A percentile compares a stretch with the other conserved stretches of the same genome.
Evolutionary conservation across 1,140 invertebrate genomes (phyloP).

Genomic region (Drosophila parvula): DNA sequence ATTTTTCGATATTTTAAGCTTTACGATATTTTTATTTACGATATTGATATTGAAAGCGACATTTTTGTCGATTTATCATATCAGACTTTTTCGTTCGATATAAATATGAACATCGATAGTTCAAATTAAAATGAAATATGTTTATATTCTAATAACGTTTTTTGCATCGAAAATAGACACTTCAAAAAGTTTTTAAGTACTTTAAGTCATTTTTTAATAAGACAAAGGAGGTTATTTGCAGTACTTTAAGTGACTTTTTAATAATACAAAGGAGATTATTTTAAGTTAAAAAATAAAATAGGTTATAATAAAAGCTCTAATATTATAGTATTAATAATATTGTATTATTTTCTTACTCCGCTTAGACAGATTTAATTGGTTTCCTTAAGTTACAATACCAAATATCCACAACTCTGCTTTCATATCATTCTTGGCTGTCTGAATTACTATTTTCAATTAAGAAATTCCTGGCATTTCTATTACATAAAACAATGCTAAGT

Average conservation of each 20-base stretch:
- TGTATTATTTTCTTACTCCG: background rate
- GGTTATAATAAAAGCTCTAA: too few relatives aligned
- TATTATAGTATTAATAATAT: background rate
- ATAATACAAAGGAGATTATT: background rate
- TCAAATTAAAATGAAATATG: too few relatives aligned
- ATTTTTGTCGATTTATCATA: too few relatives aligned
- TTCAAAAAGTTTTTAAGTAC: background rate
- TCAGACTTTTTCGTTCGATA: too few relatives aligned
- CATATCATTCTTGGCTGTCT: too few relatives aligned
- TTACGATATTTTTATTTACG: too few relatives aligned
- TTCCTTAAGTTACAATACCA: background rate
- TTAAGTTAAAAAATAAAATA: background rate
- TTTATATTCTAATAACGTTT: background rate
- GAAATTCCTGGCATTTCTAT: constrained; percentile 6
- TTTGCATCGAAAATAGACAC: background rate
- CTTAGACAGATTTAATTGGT: background rate
- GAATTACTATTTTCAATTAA: constrained; percentile 2
- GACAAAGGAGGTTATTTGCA: background rate
- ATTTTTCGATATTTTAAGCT: too few relatives aligned
- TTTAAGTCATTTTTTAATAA: background rate
- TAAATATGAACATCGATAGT: background rate
- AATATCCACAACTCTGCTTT: background rate
- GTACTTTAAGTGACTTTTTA: background rate
- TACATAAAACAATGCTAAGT: background rate
- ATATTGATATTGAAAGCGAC: too few relatives aligned